Evolutionary conservation across 2,113 vertebrate genomes (phyloP), one percentile per base, ranked within the genome.

Genomic region (Pteropus alecto): DNA sequence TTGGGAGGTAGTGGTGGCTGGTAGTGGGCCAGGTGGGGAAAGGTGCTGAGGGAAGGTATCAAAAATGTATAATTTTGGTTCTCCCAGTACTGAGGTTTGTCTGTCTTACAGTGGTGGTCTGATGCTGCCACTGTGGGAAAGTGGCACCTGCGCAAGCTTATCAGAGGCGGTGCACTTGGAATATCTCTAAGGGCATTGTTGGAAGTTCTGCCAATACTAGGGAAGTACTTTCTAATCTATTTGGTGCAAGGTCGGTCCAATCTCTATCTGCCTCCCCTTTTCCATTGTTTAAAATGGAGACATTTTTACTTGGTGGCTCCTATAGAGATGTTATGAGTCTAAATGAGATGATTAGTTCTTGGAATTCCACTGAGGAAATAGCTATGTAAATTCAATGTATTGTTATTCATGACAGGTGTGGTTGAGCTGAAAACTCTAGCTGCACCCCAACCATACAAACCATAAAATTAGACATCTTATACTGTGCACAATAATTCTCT

Each of bases 291-390:
- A 58, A 98, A 93, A 96, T 90, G 77, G 73, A 96, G 89, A 74
- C 43, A 83, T 94, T 94, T 91, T 41, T 77, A 56, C 71, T 48
- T 63, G 19, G n/a, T 30, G 82, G 61, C 24, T 90, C 77, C 89
- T 93, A n/a, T 85, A 94, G 63, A 90, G 77, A 48, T 54, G 87
- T 90, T 73, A 58, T 78, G 88, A 87, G 56, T 89, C 88, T 85
- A 93, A 95, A 78, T 86, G 82, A 94, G 67, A 86, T 93, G 63
- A 86, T 70, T 70, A 76, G 94, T 79, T 78, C 85, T 97, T 97
- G 85, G 91, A 97, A 98, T 97, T 96, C 93, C 96, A 91, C 85
- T 15, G 93, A 94, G 93, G 88, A 96, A 91, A 97, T 56, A 88
- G 81, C 81, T 96, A 95, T 97, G 96, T 96, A 97, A 97, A 97